Evolutionary conservation across 2,113 vertebrate genomes (phyloP).

Genomic region (Strix aluco): DNA sequence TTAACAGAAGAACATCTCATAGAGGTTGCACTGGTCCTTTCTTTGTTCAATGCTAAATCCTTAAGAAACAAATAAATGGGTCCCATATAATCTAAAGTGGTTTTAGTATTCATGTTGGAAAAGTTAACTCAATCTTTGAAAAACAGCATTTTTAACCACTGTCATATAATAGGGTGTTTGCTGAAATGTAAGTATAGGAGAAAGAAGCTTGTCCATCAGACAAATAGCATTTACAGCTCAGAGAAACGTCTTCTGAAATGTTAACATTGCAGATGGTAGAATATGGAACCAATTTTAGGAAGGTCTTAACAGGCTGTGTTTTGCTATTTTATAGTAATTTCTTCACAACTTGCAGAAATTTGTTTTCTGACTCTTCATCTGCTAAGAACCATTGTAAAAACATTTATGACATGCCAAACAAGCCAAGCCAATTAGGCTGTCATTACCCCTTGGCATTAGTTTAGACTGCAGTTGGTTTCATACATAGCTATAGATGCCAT

Average conservation of each 20-base stretch:
- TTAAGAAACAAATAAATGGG: background rate
- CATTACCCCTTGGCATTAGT: conserved; percentile 31
- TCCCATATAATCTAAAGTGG: background rate
- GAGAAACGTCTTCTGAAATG: background rate
- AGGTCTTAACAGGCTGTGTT: background rate
- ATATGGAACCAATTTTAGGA: conserved; percentile 1
- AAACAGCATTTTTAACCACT: background rate
- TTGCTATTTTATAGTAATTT: background rate
- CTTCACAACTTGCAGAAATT: conserved; percentile 22
- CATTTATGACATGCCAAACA: background rate
- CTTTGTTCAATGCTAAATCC: background rate
- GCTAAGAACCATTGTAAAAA: conserved; percentile 31
- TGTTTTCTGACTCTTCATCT: conserved; percentile 42
- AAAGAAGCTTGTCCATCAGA: background rate
- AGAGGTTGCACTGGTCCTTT: background rate
- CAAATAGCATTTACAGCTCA: background rate
- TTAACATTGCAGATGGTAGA: background rate
- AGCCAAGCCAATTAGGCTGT: conserved; percentile 30
- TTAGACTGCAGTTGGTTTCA: conserved; percentile 4
- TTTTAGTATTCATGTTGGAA: background rate
- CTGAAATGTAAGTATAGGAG: background rate
- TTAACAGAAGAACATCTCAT: background rate
- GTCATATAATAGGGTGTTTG: background rate
- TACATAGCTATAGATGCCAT: background rate
- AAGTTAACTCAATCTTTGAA: background rate